Conservation (phyloP, 1,140 invertebrate species). For the Sarcophaga peregrina region DNA sequence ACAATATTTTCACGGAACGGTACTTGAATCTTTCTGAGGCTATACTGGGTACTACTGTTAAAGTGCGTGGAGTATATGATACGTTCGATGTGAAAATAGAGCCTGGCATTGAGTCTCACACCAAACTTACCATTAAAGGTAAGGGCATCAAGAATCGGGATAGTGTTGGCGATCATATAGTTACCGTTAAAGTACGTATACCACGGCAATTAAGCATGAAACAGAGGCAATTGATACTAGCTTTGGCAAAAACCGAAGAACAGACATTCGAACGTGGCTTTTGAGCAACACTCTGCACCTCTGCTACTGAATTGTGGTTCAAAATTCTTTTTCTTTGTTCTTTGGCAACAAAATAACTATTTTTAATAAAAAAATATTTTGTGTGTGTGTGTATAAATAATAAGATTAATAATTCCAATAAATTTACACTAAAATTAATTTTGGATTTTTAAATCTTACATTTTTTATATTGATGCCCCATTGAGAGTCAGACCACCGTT, state of each 20-base stretch:
- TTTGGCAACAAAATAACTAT: slow-evolving; percentile 9
- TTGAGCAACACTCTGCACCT: background rate
- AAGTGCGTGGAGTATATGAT: slow-evolving; percentile 57
- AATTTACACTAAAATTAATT: background rate
- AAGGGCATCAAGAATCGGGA: slow-evolving; percentile 55
- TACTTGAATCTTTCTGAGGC: slow-evolving; percentile 57
- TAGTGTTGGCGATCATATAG: slow-evolving; percentile 55
- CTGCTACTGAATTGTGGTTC: background rate
- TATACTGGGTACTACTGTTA: slow-evolving; percentile 55
- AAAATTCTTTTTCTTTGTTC: background rate
- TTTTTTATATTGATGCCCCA: slow-evolving; percentile 97
- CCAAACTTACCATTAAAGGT: slow-evolving; percentile 51
- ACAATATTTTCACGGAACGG: slow-evolving; percentile 57
- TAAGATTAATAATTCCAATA: slow-evolving; percentile 17
- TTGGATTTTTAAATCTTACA: slow-evolving; percentile 64
- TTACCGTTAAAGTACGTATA: slow-evolving; percentile 58
- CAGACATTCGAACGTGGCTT: slow-evolving; percentile 52
- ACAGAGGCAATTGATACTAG: slow-evolving; percentile 59
- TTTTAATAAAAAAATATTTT: slow-evolving; percentile 22
- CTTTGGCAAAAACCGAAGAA: slow-evolving; percentile 57
- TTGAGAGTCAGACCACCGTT: slow-evolving; percentile 93
- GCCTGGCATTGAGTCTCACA: slow-evolving; percentile 59
- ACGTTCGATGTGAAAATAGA: slow-evolving; percentile 55
- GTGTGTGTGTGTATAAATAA: slow-evolving; percentile 25
- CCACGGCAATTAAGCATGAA: slow-evolving; percentile 57